Conservation (phyloP, 2,113 vertebrate genomes). For the Columba livia region DNA sequence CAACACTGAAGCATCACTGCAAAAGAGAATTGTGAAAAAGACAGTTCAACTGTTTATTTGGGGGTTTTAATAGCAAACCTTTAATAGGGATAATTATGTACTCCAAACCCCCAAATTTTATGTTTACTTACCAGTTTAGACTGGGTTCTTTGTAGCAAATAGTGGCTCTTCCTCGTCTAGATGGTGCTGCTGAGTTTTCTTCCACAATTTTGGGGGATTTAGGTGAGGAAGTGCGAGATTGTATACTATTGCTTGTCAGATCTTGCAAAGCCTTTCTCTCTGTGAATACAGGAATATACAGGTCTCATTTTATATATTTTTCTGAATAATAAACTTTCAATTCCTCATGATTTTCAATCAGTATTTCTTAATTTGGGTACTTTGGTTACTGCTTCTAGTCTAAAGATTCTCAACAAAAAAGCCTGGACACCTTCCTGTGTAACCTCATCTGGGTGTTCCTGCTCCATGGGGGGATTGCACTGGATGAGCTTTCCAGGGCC, state of each 20-base stretch:
- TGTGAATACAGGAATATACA: conserved; percentile 40
- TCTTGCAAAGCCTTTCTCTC: conserved; percentile 65
- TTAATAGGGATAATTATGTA: accelerated
- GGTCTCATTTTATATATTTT: background rate
- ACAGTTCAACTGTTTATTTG: background rate
- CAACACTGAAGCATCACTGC: background rate
- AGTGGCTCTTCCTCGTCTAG: conserved; percentile 17
- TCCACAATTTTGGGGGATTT: conserved; percentile 6
- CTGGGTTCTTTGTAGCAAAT: conserved; percentile 70
- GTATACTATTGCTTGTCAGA: conserved; percentile 57
- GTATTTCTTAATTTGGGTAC: background rate
- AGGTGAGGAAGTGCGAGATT: background rate
- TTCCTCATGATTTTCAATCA: background rate
- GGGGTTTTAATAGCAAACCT: background rate
- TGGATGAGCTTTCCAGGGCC: too few species aligned
- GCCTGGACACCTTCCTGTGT: too few species aligned
- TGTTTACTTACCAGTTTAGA: conserved; percentile 36
- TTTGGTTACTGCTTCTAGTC: background rate
- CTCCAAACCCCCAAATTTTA: background rate
- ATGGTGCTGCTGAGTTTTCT: background rate
- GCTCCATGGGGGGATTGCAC: too few species aligned
- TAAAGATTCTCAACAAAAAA: background rate
- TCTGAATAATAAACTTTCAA: background rate
- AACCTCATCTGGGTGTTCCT: too few species aligned
- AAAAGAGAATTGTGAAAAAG: background rate